A percentile compares a stretch with the other conserved stretches of the same genome.
Evolutionary conservation across 2,797 vertebrate species (phyloP).

Genomic region (Bucorvus abyssinicus): DNA sequence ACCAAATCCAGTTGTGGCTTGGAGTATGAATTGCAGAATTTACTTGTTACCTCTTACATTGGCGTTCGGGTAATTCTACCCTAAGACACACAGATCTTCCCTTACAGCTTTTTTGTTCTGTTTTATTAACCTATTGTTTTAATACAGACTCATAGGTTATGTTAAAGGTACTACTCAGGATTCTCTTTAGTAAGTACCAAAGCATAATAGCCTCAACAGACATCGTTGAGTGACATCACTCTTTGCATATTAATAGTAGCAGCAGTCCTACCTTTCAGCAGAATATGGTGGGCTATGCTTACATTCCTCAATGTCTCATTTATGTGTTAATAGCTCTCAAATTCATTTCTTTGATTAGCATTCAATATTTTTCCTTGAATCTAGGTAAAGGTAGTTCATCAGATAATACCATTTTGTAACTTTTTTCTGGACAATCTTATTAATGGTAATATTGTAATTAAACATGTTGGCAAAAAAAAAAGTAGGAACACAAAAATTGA

Average conservation of each 20-base stretch:
- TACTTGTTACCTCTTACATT: background rate
- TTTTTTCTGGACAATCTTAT: background rate
- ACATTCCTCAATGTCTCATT: background rate
- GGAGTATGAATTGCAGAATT: background rate
- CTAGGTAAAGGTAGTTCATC: background rate
- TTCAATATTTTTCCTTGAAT: background rate
- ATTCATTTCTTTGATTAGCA: background rate
- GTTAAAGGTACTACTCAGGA: background rate
- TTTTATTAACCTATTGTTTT: background rate
- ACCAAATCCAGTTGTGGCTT: background rate
- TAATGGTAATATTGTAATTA: background rate
- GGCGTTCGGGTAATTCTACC: background rate
- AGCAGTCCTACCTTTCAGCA: background rate
- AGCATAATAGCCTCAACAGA: background rate
- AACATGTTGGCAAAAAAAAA: background rate
- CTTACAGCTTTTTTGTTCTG: background rate
- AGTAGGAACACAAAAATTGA: background rate
- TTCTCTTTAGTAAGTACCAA: background rate
- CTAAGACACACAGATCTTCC: background rate
- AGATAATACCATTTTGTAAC: background rate
- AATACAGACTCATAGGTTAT: background rate
- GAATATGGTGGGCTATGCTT: background rate
- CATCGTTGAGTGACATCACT: background rate
- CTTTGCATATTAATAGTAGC: background rate
- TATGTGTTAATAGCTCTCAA: constrained; percentile 20